Evolutionary conservation across 2,888 invertebrate species (phyloP).

Genomic region (Macrophya alboannulata): DNA sequence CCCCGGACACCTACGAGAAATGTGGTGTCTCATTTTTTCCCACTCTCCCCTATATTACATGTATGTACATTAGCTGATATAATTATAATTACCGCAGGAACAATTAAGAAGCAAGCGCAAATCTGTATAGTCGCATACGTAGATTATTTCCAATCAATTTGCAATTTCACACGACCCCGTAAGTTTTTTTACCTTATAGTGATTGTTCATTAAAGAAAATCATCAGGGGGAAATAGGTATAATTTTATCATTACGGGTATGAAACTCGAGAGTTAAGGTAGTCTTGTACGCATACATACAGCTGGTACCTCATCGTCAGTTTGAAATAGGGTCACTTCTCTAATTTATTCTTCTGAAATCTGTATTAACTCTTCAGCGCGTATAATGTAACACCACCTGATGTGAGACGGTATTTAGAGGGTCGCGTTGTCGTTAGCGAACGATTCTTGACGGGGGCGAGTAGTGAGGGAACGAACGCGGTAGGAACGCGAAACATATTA

Average conservation of each 20-base stretch:
- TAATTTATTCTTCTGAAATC: background rate
- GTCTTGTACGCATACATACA: background rate
- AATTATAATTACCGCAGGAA: conserved; percentile 21
- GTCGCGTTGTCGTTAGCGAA: background rate
- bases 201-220: background rate
- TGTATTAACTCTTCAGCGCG: background rate
- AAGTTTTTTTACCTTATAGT: background rate
- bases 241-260: background rate
- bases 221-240: background rate
- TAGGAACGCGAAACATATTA: conserved; percentile 30
- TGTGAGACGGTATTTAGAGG: background rate
- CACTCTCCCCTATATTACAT: too few species aligned
- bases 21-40: too few species aligned
- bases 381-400: background rate
- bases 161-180: conserved; percentile 16
- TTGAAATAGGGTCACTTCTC: background rate
- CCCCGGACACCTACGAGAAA: too few species aligned
- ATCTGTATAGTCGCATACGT: background rate
- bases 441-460: background rate
- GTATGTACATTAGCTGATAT: background rate
- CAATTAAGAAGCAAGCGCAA: conserved; percentile 26
- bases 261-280: background rate
- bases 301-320: background rate
- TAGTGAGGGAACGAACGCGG: background rate
- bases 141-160: background rate